phyloP scores from a whole-genome alignment of 1,140 invertebrate genomes.

The Drosophila parabipectinata region DNA sequence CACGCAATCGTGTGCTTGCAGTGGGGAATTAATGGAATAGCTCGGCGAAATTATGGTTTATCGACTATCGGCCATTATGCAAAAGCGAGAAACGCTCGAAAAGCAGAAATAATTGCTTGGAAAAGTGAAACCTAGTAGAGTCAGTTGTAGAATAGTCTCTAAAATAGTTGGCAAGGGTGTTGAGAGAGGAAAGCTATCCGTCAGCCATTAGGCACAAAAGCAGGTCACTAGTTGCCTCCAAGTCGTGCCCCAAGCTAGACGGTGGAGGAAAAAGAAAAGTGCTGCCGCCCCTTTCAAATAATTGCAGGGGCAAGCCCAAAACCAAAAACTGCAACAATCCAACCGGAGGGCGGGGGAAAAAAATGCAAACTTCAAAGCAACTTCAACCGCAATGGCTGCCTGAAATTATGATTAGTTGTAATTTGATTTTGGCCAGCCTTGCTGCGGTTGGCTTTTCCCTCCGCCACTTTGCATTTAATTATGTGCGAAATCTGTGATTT shows the following conservation, averaged over 20 bases:
- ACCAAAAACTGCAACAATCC: conserved; percentile 35
- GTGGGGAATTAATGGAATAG: conserved; percentile 6
- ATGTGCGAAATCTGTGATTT: conserved; percentile 70
- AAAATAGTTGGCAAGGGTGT: too few species aligned
- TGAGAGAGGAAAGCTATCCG: too few species aligned
- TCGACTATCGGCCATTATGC: conserved; percentile 36
- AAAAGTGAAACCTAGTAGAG: not conserved
- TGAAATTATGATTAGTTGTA: conserved; percentile 69
- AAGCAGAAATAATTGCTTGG: conserved; percentile 12
- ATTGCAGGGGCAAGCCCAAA: conserved; percentile 43
- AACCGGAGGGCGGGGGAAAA: conserved; percentile 23
- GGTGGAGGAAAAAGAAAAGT: conserved; percentile 27
- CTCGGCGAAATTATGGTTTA: conserved; percentile 29
- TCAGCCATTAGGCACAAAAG: not conserved
- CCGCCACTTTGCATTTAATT: conserved; percentile 64
- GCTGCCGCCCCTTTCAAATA: conserved; percentile 59
- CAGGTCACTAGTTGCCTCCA: conserved; percentile 37
- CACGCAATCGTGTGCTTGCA: conserved; percentile 22
- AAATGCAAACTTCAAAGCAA: conserved; percentile 49
- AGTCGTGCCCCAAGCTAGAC: conserved; percentile 34
- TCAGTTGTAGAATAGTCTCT: too few species aligned
- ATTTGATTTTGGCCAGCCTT: conserved; percentile 63
- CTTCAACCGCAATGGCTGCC: conserved; percentile 39
- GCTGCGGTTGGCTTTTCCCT: conserved; percentile 18
- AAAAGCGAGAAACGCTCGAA: conserved; percentile 9